phyloP scores from a whole-genome alignment of 2,797 vertebrate species.

The Platalea minor region DNA sequence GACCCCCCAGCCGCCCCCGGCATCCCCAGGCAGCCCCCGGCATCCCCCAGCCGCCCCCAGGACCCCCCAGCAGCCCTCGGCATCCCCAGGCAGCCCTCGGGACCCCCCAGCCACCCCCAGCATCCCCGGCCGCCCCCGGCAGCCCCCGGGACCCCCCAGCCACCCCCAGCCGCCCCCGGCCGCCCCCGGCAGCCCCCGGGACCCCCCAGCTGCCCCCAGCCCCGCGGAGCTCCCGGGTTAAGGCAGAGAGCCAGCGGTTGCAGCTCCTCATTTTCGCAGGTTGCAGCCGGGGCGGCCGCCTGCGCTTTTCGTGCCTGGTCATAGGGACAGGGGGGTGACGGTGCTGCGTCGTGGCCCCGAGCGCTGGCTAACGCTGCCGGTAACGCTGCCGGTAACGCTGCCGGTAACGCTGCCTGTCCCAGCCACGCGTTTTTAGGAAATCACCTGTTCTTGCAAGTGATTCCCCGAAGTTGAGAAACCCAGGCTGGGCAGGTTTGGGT shows the following conservation, averaged over 20 bases:
- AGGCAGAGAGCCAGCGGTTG: rapidly evolving
- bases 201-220: no score
- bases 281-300: rapidly evolving
- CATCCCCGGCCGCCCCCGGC: no score
- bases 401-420: background rate
- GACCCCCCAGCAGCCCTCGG: no score
- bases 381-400: no score
- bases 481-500: background rate
- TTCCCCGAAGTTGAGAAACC: background rate
- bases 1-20: no score
- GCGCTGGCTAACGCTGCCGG: background rate
- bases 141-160: no score
- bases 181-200: no score
- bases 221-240: background rate
- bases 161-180: no score
- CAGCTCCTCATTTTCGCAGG: rapidly evolving
- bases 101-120: no score
- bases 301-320: rapidly evolving
- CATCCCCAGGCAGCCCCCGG: no score
- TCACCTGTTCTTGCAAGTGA: background rate
- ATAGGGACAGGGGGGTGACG: rapidly evolving
- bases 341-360: background rate
- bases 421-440: background rate
- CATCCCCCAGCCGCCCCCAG: no score
- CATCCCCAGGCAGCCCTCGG: no score